These are phyloP conservation scores for Oncorhynchus kisutch DNA, from an alignment of 2,113 vertebrate genomes.

Conservation along the genomic window DNA sequence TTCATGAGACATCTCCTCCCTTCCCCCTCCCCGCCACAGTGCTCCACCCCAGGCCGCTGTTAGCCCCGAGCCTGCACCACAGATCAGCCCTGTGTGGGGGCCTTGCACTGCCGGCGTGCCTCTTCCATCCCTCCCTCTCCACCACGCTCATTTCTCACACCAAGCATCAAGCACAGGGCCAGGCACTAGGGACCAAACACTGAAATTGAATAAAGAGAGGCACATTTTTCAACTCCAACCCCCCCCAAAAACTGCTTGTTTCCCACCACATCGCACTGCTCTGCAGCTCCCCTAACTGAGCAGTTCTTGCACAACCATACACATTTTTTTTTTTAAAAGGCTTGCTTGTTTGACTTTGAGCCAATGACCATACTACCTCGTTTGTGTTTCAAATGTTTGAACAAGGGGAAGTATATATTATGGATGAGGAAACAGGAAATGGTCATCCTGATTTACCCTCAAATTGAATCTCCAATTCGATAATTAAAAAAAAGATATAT, in stretches of 20 bases:
- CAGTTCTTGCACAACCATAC: not conserved
- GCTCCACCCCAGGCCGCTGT: not conserved
- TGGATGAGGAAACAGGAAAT: no score
- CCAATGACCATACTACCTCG: not conserved
- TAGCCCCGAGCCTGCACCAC: not conserved
- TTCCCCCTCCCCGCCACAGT: not conserved
- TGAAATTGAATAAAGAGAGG: slow-evolving; percentile 38
- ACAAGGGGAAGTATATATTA: no score
- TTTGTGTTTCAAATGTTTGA: no score
- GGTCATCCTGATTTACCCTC: no score
- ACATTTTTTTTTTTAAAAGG: no score
- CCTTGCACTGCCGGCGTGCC: not conserved
- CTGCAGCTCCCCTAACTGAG: not conserved
- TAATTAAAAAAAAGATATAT: no score
- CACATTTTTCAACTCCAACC: slow-evolving; percentile 30
- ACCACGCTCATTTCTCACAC: slow-evolving; percentile 23
- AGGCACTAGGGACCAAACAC: slow-evolving; percentile 6
- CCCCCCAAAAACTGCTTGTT: slow-evolving; percentile 18
- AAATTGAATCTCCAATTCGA: no score
- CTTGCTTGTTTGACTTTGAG: not conserved
- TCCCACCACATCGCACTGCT: not conserved
- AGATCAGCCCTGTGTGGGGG: not conserved
- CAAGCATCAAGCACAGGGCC: slow-evolving; percentile 14
- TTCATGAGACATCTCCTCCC: no score
- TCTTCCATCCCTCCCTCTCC: not conserved